These are phyloP conservation scores for Hippocampus kuda DNA, from an alignment of 2,797 vertebrate species.

Conservation along the genomic window DNA sequence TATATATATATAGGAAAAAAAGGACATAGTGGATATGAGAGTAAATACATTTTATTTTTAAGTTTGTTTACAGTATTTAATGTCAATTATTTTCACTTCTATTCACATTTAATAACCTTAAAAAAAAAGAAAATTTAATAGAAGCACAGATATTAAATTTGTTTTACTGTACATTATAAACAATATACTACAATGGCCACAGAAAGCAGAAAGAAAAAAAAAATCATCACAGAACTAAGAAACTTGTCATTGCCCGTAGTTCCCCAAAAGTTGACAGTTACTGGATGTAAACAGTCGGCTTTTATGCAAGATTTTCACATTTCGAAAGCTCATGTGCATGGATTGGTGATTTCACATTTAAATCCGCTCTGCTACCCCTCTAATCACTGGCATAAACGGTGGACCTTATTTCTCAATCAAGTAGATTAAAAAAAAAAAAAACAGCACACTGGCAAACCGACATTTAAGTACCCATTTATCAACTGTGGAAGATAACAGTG, in stretches of 20 bases:
- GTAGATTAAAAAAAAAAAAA: slow-evolving; percentile 30
- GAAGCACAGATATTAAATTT: slow-evolving; percentile 52
- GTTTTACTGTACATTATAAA: slow-evolving; percentile 61
- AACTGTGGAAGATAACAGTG: slow-evolving; percentile 4
- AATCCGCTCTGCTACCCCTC: neutral
- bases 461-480: slow-evolving; percentile 12
- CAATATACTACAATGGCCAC: slow-evolving; percentile 56
- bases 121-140: slow-evolving; percentile 61
- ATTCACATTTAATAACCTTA: slow-evolving; percentile 43
- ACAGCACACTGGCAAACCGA: slow-evolving; percentile 22
- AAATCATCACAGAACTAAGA: neutral
- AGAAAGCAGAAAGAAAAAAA: slow-evolving; percentile 22
- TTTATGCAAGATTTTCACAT: neutral
- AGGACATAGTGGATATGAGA: neutral
- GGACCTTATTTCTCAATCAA: slow-evolving; percentile 9
- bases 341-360: neutral
- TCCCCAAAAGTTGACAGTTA: neutral
- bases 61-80: slow-evolving; percentile 56
- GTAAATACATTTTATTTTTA: slow-evolving; percentile 62
- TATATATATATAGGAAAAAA: neutral
- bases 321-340: neutral
- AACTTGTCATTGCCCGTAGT: neutral
- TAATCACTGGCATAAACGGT: neutral
- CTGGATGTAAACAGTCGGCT: neutral
- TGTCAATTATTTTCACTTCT: slow-evolving; percentile 34